A percentile compares a stretch with the other conserved stretches of the same genome.
Conservation (phyloP, 1,140 invertebrate species). For the Ceratosolen solmsi region DNA sequence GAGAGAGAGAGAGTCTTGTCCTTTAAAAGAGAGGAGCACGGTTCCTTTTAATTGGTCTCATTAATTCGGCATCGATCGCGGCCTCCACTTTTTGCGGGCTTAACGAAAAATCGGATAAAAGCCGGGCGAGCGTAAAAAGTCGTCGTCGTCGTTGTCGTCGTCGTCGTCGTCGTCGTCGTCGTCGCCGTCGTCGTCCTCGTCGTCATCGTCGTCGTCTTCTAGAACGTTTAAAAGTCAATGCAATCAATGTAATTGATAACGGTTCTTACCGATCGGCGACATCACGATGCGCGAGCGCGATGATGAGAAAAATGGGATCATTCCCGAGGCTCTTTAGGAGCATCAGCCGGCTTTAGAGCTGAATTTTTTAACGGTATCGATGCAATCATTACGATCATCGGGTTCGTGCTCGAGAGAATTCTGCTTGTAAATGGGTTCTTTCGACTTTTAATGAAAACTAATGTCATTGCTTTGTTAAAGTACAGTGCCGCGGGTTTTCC, state of each 20-base stretch:
- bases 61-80: slow-evolving; percentile 42
- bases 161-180: too few relatives aligned
- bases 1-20: slow-evolving; percentile 2
- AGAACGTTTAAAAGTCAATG: slow-evolving; percentile 43
- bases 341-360: neutral
- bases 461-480: neutral
- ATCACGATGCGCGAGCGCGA: slow-evolving; percentile 8
- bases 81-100: neutral
- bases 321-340: neutral
- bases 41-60: slow-evolving; percentile 45
- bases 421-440: neutral
- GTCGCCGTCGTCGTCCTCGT: too few relatives aligned
- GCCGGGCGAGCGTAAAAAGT: slow-evolving; percentile 12
- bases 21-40: slow-evolving; percentile 33
- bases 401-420: neutral
- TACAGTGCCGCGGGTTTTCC: neutral
- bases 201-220: slow-evolving; percentile 6
- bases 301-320: slow-evolving; percentile 42
- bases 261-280: slow-evolving; percentile 28
- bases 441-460: slow-evolving; percentile 15
- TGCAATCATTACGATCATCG: neutral
- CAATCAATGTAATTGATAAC: slow-evolving; percentile 47
- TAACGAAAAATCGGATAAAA: neutral
- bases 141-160: too few relatives aligned
- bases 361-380: slow-evolving; percentile 44